These are phyloP conservation scores for Eupristina koningsbergeri DNA, from an alignment of 1,140 invertebrate species.

Conservation along the genomic window DNA sequence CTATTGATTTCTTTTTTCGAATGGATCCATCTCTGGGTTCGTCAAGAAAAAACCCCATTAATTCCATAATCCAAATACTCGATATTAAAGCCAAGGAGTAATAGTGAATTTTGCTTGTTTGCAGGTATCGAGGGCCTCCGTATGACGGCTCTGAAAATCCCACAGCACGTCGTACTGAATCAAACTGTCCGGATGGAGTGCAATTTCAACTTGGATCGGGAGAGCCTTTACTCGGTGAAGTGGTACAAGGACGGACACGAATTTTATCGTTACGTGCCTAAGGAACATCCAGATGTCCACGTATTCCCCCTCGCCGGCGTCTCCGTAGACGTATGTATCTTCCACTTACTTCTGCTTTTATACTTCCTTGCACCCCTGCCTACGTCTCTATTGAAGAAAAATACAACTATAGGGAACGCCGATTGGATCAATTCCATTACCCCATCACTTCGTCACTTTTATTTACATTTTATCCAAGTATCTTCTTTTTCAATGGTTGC, in stretches of 20 bases:
- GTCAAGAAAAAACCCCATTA: not conserved
- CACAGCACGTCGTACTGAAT: slow-evolving; percentile 79
- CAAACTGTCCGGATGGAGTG: slow-evolving; percentile 82
- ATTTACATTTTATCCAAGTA: too few relatives aligned
- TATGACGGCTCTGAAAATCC: slow-evolving; percentile 79
- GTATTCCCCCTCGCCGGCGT: slow-evolving; percentile 84
- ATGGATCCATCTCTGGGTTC: not conserved
- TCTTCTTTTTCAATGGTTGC: too few relatives aligned
- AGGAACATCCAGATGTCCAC: slow-evolving; percentile 80
- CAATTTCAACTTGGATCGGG: slow-evolving; percentile 84
- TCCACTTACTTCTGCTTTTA: not conserved
- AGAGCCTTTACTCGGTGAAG: slow-evolving; percentile 83
- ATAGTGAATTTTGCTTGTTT: slow-evolving; percentile 19
- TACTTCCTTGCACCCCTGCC: not conserved
- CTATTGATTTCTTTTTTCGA: not conserved
- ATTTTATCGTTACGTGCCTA: slow-evolving; percentile 82
- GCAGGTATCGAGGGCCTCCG: slow-evolving; percentile 71
- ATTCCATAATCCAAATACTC: not conserved
- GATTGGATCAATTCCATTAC: too few relatives aligned
- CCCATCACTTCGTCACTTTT: too few relatives aligned
- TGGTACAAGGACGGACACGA: slow-evolving; percentile 85
- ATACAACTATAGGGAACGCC: too few relatives aligned
- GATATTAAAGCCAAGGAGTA: not conserved
- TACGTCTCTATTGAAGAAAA: too few relatives aligned
- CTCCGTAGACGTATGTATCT: slow-evolving; percentile 84